Base-by-base conservation (phyloP, 2,888 invertebrate species). In the Ectemnius lituratus region DNA sequence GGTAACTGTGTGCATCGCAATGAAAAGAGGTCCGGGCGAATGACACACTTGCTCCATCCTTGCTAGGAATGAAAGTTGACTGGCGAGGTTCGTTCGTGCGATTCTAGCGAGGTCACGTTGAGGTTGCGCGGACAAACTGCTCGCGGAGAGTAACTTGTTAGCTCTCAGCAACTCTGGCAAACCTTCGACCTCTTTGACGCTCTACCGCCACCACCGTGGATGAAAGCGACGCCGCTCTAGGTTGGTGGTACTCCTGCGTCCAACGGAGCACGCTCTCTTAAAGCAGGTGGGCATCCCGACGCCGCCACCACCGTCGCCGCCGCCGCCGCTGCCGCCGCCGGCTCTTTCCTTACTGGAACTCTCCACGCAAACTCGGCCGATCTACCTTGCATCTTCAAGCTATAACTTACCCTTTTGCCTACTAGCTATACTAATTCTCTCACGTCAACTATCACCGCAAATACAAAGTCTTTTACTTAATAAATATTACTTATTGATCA, bases 151-250 rank as follows among this genome's bases (percentile, higher is more conserved):
- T 28, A 67, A 74, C 62, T 72, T 58, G 64, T 37, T 52, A 52
- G 56, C 69, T 46, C 58, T 56, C 56, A 52, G 62, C 27, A 20
- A 56, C 62, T 62, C 47, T 16, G 23, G 46, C 57, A 65, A 58
- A 60, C 69, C 58, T 61, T 62, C 49, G 59, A 63, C 45, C 52
- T 64, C 64, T 70, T 70, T 45, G 70, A 45, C 27, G 16, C 60
- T 45, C 45, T 13, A 37, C 16, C 16, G 45, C 45, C 45, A 37
- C 8, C n/a, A 45, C n/a, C 60, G 14, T 65, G 65, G 59, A 74
- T 69, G 61, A 73, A 75, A 59, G 61, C 62, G 58, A 68, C 64
- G 62, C 59, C 37, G 62, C 61, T 27, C 68, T 68, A 62, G 37
- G 8, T 37, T 37, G 37, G 37, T 14, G 52, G 47, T 14, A 11